Evolutionary conservation across 1,140 invertebrate genomes (phyloP), one percentile per base, ranked within the genome.

Genomic region (Maniola jurtina): DNA sequence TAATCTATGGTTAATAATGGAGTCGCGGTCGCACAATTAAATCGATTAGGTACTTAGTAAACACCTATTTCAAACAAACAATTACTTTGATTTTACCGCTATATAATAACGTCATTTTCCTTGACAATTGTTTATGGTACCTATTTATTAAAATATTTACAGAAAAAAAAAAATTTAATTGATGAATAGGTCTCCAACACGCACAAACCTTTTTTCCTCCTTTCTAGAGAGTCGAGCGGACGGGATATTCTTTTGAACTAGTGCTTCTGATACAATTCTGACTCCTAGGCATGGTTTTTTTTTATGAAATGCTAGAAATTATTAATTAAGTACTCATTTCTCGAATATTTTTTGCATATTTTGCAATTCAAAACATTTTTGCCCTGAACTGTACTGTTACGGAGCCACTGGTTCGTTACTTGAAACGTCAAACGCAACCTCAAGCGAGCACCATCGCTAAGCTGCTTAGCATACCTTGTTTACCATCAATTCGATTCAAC

Each of bases 401-500:
- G 64, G 69, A 73, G 76, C 71, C 78, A 77, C 61, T 69, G 74
- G 76, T 70, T 81, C 74, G 85, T 88, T 86, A 84, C 77, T 76
- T 66, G 73, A 80, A 83, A 83, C 77, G 77, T 86, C 84, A 86
- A 81, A 80, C 73, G 71, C 74, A 80, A 86, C 80, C 76, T 84
- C 78, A 77, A 85, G 76, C 73, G 73, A 72, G 75, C 75, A 76
- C 75, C 77, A 79, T 83, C 78, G 70, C 74, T 90, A 90, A 90
- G 84, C 88, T 77, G 80, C 88, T 88, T 88, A 90, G 71, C 75
- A 79, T 87, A 78, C 75, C 75, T 80, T 64, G 74, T 70, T 71
- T 65, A 64, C 65, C 54, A 72, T 56, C 65, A 48, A 61, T 25
- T 34, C 33, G 14, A 13, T 60, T 50, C 64, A 68, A 66, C 58